phyloP scores from a whole-genome alignment of 1,140 invertebrate species.

The Zophobas atratus region DNA sequence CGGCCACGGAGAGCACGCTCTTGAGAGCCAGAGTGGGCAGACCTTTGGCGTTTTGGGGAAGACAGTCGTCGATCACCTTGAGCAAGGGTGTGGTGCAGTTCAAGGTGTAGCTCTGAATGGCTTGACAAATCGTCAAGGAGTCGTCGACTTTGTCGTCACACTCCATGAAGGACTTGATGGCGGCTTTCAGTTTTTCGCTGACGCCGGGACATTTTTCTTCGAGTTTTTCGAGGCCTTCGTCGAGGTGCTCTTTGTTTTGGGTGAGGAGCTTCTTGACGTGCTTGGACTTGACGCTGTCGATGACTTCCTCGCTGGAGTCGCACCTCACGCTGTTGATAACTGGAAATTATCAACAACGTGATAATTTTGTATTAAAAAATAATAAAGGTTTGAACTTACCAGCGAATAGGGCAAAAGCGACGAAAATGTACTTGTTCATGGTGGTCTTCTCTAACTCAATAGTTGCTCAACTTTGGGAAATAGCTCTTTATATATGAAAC shows the following conservation, averaged over 20 bases:
- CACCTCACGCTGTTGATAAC: too few relatives aligned
- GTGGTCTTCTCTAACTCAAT: too few relatives aligned
- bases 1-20: neutral
- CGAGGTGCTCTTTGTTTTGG: neutral
- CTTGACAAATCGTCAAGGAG: constrained; percentile 30
- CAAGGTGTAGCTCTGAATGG: constrained; percentile 8
- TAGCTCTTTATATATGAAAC: too few relatives aligned
- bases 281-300: neutral
- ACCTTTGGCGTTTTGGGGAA: constrained; percentile 45
- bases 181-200: neutral
- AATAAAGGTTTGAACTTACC: too few relatives aligned
- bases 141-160: constrained; percentile 27
- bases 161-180: neutral
- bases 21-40: constrained; percentile 23
- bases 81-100: constrained; percentile 39
- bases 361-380: too few relatives aligned
- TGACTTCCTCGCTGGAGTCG: too few relatives aligned
- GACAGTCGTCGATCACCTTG: constrained; percentile 34
- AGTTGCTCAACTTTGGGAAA: too few relatives aligned
- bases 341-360: too few relatives aligned
- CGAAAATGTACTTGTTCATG: too few relatives aligned
- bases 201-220: neutral
- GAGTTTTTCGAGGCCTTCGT: constrained; percentile 1
- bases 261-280: neutral
- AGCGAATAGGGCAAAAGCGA: too few relatives aligned